Evolutionary conservation across 2,888 invertebrate species (phyloP), one percentile per base, ranked within the genome.

Genomic region (Melanostoma mellinum): DNA sequence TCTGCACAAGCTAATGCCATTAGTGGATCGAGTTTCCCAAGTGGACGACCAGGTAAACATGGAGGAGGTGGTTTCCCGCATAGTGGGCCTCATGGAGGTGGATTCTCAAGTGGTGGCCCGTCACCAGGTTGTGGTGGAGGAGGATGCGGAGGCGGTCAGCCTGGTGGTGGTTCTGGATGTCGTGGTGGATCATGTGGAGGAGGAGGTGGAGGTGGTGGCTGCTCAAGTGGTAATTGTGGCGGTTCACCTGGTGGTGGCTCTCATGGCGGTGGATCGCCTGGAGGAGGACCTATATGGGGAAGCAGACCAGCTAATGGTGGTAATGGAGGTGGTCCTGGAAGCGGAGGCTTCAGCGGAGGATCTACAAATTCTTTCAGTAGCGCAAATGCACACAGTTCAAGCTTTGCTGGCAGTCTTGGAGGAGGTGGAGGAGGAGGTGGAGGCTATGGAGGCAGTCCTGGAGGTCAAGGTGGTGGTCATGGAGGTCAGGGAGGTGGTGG

Each of bases 401-500:
- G 87, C 65, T 87, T 86, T 73, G 80, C 85, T 30, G 46, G 77
- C 1, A 68, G 77, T 6, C 63, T 75, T 20, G 65, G 60, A 20
- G 35, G 40, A 8, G 72, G 92, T 42, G 67, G 78, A 4, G 65
- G 78, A 2, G 77, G 81, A 2, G 73, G 76, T 10, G 65, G 50
- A 5, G 76, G 67, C 1, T 50, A 40, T 6, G 58, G 72, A 94
- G 33, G 92, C 93, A 86, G 93, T 93, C 73, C 92, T 93, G 35
- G 92, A 94, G 68, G 93, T 95, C 20, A 20, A 2, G 73, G 76
- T 10, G 8, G 94, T 93, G 88, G 93, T 8, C 52, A 2, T 93
- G 2, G 91, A 94, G 44, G 95, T 94, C 20, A 20, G 20, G 20
- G 20, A 20, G 74, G 93, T 95, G 60, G 94, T 95, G 63, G 72